Base-by-base conservation (phyloP, 2,113 vertebrate genomes). In the Cichladusa arquata region DNA sequence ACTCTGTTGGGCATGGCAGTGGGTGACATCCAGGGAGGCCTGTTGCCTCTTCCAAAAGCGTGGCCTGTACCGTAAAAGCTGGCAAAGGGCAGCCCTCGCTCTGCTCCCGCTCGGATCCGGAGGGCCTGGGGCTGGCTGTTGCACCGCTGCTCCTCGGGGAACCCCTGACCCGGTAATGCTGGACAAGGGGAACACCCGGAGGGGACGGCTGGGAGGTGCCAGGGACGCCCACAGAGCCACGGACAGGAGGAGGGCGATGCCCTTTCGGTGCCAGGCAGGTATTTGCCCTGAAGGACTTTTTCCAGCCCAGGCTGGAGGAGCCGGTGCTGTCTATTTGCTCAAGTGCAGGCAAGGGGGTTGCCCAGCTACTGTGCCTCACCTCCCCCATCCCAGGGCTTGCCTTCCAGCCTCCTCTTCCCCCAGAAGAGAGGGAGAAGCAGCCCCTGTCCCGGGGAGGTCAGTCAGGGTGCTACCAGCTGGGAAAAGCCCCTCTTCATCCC, bases 1-100 rank as follows among this genome's bases (percentile, higher is more conserved):
- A 44, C 26, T 84, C 3, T 1, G 54, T 14, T 1, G 18, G 29
- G 26, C 54, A 19, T 0, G 40, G 69, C 11, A 1, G 26, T 1
- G 40, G 69, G 50, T 24, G 33, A 23, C 2, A 7, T 26, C 36
- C 61, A 1, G 0, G 19, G 51, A 14, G 36, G 53, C 58, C 56
- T 4, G n/a, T 17, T 14, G 50, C 64, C 65, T 67, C 57, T 45
- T 47, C 56, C 65, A 12, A 1, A 1, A 10, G 44, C 3, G 2
- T 1, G 62, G 61, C 51, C 3, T 2, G 22, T 13, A 6, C 11
- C 6, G 3, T 9, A 28, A 51, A 51, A 51, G 11, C 44, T 9
- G 53, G 25, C 16, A 1, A 34, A 25, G 67, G 51, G 45, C 29
- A 26, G 26, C 45, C 33, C 33, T 50, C 11, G 0, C 38, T 38